Evolutionary conservation across 2,113 vertebrate species (phyloP).

Genomic region (Psilopsiagon aymara): DNA sequence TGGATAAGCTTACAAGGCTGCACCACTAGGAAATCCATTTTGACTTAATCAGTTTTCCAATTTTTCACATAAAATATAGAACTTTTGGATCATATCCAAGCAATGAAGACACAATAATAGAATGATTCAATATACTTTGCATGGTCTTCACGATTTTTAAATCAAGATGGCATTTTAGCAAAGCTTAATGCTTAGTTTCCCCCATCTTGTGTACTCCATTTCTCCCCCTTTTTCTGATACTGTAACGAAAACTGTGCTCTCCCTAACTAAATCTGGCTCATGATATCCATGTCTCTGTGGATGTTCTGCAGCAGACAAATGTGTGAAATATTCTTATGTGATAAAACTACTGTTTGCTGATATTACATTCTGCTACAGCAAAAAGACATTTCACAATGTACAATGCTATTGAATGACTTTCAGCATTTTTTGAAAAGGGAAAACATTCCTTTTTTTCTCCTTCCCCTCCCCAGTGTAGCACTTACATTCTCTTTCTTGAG

Average conservation of each 20-base stretch:
- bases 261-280: not conserved
- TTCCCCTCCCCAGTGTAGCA: not conserved
- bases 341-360: not conserved
- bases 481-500: not conserved
- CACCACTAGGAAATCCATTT: slow-evolving; percentile 54
- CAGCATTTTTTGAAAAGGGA: not conserved
- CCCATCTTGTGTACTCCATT: not conserved
- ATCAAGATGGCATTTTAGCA: not conserved
- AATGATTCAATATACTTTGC: not conserved
- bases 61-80: slow-evolving; percentile 50
- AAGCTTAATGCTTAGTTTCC: not conserved
- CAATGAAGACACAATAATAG: slow-evolving; percentile 4
- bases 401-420: not conserved
- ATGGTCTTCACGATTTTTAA: not conserved
- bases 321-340: not conserved
- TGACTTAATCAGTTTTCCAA: slow-evolving; percentile 61
- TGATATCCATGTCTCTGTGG: not conserved
- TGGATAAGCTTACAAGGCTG: slow-evolving; percentile 47
- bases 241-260: not conserved
- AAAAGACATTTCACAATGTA: not conserved
- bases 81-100: slow-evolving; percentile 48
- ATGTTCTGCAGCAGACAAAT: not conserved
- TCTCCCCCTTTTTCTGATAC: not conserved
- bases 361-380: not conserved
- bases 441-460: not conserved